phyloP scores from a whole-genome alignment of 1,140 invertebrate species.

The Diachasmimorpha longicaudata region DNA sequence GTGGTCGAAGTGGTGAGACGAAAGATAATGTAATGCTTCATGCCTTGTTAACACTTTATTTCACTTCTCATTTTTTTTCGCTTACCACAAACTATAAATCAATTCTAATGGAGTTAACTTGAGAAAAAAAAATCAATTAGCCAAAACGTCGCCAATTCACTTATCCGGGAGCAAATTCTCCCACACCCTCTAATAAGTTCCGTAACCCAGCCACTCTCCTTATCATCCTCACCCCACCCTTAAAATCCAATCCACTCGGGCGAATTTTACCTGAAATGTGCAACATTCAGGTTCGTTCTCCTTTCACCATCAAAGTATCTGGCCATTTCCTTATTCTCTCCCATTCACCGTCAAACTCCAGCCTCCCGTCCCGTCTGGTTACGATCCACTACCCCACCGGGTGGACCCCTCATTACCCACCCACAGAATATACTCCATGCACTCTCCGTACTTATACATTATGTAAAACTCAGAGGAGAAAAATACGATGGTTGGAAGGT shows the following conservation, averaged over 20 bases:
- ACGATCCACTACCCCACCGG: background rate
- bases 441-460: slow-evolving; percentile 15
- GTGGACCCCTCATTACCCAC: slow-evolving; percentile 2
- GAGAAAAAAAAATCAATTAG: too few species aligned
- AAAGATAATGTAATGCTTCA: too few species aligned
- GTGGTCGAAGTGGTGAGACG: too few species aligned
- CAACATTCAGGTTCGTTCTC: background rate
- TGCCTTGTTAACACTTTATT: too few species aligned
- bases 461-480: slow-evolving; percentile 13
- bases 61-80: too few species aligned
- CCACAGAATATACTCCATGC: slow-evolving; percentile 13
- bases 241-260: background rate
- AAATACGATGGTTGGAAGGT: background rate
- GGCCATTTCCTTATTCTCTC: background rate
- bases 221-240: too few species aligned
- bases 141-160: too few species aligned
- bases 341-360: background rate
- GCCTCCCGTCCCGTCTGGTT: background rate
- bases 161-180: too few species aligned
- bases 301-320: background rate
- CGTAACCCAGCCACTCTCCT: too few species aligned
- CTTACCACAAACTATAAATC: too few species aligned
- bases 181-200: too few species aligned
- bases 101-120: too few species aligned
- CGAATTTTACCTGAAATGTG: background rate